Evolutionary conservation across 2,113 vertebrate genomes (phyloP).

Genomic region (Clinocottus analis): DNA sequence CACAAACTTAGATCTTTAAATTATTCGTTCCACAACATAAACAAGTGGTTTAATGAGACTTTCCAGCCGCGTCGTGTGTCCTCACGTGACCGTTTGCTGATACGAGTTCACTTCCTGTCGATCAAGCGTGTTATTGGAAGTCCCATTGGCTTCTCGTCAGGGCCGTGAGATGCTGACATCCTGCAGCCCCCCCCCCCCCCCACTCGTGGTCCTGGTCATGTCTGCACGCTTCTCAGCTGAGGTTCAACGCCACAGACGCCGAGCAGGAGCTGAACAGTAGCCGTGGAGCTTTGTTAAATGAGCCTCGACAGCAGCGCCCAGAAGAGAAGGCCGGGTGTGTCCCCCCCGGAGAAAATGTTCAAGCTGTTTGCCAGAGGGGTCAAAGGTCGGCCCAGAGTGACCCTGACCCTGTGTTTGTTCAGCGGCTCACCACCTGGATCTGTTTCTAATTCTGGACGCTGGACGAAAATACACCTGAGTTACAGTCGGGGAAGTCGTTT

Average conservation of each 20-base stretch:
- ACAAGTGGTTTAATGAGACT: too few species aligned
- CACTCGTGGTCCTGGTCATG: background rate
- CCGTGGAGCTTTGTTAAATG: conserved; percentile 55
- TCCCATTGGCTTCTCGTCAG: too few species aligned
- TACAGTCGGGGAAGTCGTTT: conserved; percentile 51
- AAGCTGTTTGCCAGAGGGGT: conserved; percentile 55
- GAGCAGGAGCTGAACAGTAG: conserved; percentile 43
- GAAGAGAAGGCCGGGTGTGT: conserved; percentile 27
- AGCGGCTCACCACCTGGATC: conserved; percentile 73
- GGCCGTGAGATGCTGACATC: background rate
- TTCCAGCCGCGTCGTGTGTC: too few species aligned
- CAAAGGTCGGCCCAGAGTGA: conserved; percentile 50
- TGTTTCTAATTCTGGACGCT: conserved; percentile 58
- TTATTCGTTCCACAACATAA: background rate
- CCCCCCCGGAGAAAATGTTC: conserved; percentile 48
- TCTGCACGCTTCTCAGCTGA: conserved; percentile 16
- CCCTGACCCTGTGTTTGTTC: conserved; percentile 64
- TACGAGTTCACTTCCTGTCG: background rate
- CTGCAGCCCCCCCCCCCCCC: background rate
- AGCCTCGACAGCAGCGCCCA: conserved; percentile 45
- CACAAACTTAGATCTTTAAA: background rate
- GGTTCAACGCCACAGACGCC: conserved; percentile 1
- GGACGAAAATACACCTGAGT: conserved; percentile 51
- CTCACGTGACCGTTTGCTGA: too few species aligned
- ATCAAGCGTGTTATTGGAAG: too few species aligned